Evolutionary conservation across 1,140 invertebrate genomes (phyloP).

Genomic region (Meloidogyne floridensis): DNA sequence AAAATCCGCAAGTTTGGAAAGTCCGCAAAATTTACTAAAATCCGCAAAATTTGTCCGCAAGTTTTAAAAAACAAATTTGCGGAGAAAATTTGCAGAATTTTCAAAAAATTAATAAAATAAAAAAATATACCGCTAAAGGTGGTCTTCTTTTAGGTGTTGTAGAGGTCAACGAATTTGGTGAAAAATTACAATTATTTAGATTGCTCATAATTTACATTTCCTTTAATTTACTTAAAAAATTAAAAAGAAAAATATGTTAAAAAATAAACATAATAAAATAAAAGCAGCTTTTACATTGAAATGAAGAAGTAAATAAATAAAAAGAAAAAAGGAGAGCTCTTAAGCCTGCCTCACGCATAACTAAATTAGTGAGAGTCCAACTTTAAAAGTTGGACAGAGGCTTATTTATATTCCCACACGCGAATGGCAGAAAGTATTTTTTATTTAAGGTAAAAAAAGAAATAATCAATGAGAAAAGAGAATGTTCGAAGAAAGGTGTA

Average conservation of each 20-base stretch:
- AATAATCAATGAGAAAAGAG: neutral
- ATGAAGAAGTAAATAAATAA: neutral
- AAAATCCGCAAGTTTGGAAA: no score
- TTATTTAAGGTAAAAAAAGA: neutral
- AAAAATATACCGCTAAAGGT: constrained; percentile 66
- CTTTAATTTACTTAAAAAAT: neutral
- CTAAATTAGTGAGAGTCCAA: constrained; percentile 1
- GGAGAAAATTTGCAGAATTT: no score
- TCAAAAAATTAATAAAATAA: neutral
- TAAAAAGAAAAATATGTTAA: neutral
- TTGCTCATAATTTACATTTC: neutral
- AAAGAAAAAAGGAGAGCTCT: no score
- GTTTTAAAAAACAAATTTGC: no score
- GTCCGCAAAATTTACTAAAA: no score
- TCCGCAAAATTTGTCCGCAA: no score
- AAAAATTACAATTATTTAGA: constrained; percentile 79
- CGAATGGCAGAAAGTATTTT: neutral
- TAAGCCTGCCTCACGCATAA: neutral
- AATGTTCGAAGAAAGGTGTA: neutral
- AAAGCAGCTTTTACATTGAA: neutral
- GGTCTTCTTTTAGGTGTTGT: constrained; percentile 66
- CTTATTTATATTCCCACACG: neutral
- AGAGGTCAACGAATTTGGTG: constrained; percentile 67
- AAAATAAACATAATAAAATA: neutral
- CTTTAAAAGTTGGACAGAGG: neutral